Base-by-base conservation (phyloP, 2,797 vertebrate species). In the Pangasius macronema region DNA sequence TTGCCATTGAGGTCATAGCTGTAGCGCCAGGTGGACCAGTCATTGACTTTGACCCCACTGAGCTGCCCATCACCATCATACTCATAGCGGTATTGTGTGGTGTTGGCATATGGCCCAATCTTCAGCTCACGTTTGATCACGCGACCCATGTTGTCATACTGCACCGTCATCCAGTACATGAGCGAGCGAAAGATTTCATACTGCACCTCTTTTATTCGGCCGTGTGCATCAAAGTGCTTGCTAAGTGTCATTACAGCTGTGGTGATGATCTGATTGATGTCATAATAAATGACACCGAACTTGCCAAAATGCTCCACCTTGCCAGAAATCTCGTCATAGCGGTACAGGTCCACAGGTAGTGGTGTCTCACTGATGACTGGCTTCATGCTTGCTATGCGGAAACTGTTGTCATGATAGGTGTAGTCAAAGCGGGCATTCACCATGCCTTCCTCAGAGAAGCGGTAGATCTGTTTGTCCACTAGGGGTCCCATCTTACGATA, bases 151-250 rank as follows among this genome's bases (percentile, higher is more conserved):
- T 97, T 99, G 95, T 99, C 98, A 0, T 99, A 99, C 85, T 99
- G 98, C 85, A 99, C 98, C 0, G 98, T 99, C 99, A 99, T 99
- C 99, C 99, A 99, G 95, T 99, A 99, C 99, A 99, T 99, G 13
- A 99, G 97, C 0, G 98, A 99, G 14, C 99, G 95, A 93, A 99
- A 99, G 94, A 99, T 99, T 94, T 99, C 99, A 0, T 99, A 99
- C 82, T 99, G 99, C 75, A 99, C 98, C 91, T 99, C 99, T 93
- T 99, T 99, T 95, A 99, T 99, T 86, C 98, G 97, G 1, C 99
- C 99, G 0, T 99, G 98, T 33, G 99, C 99, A 92, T 99, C 99
- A 4, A 99, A 99, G 93, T 99, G 98, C 92, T 99, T 99, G 94
- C 98, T 99, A 91, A 99, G 95, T 0, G 99, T 99, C 99, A 99